A percentile compares a stretch with the other conserved stretches of the same genome.
phyloP scores from a whole-genome alignment of 2,888 invertebrate species.

The Agrypnus murinus region DNA sequence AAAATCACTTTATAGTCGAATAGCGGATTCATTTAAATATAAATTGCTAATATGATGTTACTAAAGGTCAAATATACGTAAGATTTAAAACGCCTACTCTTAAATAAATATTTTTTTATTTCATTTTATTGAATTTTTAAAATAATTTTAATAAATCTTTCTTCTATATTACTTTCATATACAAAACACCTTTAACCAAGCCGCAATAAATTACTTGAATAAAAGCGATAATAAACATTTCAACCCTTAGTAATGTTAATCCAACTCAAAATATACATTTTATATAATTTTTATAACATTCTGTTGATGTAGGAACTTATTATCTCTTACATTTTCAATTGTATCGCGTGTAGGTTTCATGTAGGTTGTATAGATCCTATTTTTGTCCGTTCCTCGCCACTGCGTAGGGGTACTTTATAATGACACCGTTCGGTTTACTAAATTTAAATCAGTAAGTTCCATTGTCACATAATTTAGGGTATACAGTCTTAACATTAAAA shows the following conservation, averaged over 20 bases:
- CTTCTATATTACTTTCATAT: no score
- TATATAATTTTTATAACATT: not conserved
- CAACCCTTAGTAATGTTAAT: slow-evolving; percentile 55
- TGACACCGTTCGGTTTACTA: slow-evolving; percentile 59
- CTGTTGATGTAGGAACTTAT: slow-evolving; percentile 58
- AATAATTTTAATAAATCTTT: no score
- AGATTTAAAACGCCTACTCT: slow-evolving; percentile 43
- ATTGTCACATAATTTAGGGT: slow-evolving; percentile 47
- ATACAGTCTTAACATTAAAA: slow-evolving; percentile 33
- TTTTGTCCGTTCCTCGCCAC: slow-evolving; percentile 59
- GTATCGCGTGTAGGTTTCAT: slow-evolving; percentile 60
- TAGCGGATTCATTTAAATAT: slow-evolving; percentile 51
- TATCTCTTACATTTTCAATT: slow-evolving; percentile 61
- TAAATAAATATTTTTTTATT: slow-evolving; percentile 13
- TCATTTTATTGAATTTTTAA: no score
- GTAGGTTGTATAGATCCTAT: slow-evolving; percentile 64
- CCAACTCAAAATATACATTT: not conserved
- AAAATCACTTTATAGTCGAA: slow-evolving; percentile 41
- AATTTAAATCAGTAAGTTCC: slow-evolving; percentile 58
- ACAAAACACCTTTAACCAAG: no score
- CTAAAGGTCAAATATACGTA: slow-evolving; percentile 43
- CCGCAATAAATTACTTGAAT: slow-evolving; percentile 46
- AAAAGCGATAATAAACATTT: slow-evolving; percentile 10
- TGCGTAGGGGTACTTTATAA: slow-evolving; percentile 63
- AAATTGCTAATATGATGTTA: slow-evolving; percentile 45